These are phyloP conservation scores for Bradypus variegatus DNA, from an alignment of 2,797 vertebrate species.

Conservation along the genomic window DNA sequence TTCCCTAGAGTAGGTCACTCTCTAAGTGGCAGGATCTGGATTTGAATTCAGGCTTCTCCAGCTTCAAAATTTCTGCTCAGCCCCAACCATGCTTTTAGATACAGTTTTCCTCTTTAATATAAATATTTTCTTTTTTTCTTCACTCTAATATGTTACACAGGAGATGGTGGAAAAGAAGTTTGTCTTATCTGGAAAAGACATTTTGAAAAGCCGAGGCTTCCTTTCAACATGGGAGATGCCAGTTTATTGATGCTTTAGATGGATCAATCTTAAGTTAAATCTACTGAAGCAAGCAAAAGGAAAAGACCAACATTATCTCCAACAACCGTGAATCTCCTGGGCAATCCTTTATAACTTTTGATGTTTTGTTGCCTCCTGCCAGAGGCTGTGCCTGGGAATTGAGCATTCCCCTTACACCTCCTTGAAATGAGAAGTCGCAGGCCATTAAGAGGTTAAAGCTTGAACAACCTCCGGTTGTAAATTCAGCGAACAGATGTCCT, in stretches of 20 bases:
- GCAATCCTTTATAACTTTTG: neutral
- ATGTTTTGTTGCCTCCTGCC: no score
- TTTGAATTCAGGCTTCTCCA: neutral
- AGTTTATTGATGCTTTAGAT: neutral
- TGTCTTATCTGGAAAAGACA: constrained; percentile 1
- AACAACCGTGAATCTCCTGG: neutral
- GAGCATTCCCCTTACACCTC: no score
- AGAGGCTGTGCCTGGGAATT: no score
- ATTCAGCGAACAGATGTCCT: no score
- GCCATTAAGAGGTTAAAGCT: no score
- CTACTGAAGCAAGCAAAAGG: constrained; percentile 5
- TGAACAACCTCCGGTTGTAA: no score
- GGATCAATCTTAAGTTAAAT: neutral
- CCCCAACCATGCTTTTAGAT: neutral
- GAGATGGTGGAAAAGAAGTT: constrained; percentile 7
- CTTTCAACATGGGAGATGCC: constrained; percentile 21
- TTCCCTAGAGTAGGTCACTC: neutral
- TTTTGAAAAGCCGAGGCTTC: constrained; percentile 18
- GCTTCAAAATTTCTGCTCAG: neutral
- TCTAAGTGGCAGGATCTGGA: neutral
- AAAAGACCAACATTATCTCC: neutral
- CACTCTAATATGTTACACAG: constrained; percentile 5
- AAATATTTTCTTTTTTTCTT: neutral
- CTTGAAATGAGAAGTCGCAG: no score
- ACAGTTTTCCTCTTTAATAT: constrained; percentile 15